phyloP scores from a whole-genome alignment of 2,888 invertebrate genomes.

The Epirrhoe tristata region DNA sequence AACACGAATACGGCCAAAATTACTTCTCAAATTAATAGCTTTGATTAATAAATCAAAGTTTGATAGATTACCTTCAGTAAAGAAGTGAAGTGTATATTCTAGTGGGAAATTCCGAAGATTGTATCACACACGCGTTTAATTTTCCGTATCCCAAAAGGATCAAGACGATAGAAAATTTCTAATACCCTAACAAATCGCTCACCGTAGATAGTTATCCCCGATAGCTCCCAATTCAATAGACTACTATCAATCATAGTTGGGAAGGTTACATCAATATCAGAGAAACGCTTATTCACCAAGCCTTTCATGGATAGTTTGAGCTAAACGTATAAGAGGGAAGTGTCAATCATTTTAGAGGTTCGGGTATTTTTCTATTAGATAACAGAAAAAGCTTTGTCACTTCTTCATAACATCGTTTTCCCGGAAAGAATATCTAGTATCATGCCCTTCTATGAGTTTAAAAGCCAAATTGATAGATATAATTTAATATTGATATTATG shows the following conservation, averaged over 20 bases:
- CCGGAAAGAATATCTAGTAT: background rate
- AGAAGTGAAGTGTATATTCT: slow-evolving; percentile 2
- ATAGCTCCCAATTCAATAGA: slow-evolving; percentile 70
- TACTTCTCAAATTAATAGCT: too few relatives aligned
- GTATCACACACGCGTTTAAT: slow-evolving; percentile 16
- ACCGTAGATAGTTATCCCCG: slow-evolving; percentile 60
- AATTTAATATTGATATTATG: too few relatives aligned
- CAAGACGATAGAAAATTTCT: slow-evolving; percentile 53
- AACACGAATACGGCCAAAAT: too few relatives aligned
- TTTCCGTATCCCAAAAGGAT: slow-evolving; percentile 36
- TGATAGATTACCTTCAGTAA: slow-evolving; percentile 5
- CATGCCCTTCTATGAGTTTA: background rate
- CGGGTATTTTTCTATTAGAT: slow-evolving; percentile 37
- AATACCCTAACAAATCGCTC: slow-evolving; percentile 75
- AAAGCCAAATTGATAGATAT: background rate
- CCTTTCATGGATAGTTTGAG: slow-evolving; percentile 65
- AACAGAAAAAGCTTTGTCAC: slow-evolving; percentile 36
- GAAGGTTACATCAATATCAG: slow-evolving; percentile 75
- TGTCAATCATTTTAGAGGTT: slow-evolving; percentile 58
- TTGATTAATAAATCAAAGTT: too few relatives aligned
- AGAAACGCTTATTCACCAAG: slow-evolving; percentile 74
- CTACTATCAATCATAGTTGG: slow-evolving; percentile 82
- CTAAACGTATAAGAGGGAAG: slow-evolving; percentile 54
- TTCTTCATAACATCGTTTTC: slow-evolving; percentile 22
- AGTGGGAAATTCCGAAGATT: slow-evolving; percentile 15